Base-by-base conservation (phyloP, 2,113 vertebrate species). In the Acrocephalus arundinaceus region DNA sequence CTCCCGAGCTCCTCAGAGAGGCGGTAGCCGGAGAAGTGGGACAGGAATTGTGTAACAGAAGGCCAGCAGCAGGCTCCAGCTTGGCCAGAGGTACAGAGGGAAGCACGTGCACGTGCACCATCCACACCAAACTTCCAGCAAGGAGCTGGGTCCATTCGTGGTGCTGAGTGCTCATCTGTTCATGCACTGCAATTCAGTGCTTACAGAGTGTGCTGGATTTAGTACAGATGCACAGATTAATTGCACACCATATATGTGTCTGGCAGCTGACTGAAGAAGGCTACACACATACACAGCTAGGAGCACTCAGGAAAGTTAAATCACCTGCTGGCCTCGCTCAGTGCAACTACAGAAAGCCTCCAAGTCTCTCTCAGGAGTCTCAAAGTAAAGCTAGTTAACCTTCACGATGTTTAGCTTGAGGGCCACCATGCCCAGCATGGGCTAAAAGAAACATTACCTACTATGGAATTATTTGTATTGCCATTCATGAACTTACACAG, bases 11-110 rank as follows among this genome's bases (percentile, higher is more conserved):
- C 72, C 41, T 48, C 83, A 55, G 23, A 51, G 74, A n/a, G 35
- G 22, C 0, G 0, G 59, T 2, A 51, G 54, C 10, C 0, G 0
- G 70, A 16, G 12, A 31, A 66, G 46, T 0, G 4, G 22, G n/a
- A 27, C 10, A 15, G 15, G 28, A 66, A 8, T 4, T 13, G 51
- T 21, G 23, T 4, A 70, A 51, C 2, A 55, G 24, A 24, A 37
- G 54, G 18, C 49, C 22, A 39, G 41, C 15, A 77, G 41, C 33
- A 22, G 70, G 71, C 54, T 65, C 28, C 71, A 70, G 41, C 79
- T 12, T 25, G 68, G 72, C 15, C 21, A 35, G 39, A 71, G 41
- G 37, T 21, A 15, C 11, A 24, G 54, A 41, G 0, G 0, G 13
- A 51, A 54, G 77, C 1, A 1, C 0, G 1, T 1, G 15, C 59